These are phyloP conservation scores for Sylvia atricapilla DNA, from an alignment of 2,113 vertebrate species.

Conservation along the genomic window DNA sequence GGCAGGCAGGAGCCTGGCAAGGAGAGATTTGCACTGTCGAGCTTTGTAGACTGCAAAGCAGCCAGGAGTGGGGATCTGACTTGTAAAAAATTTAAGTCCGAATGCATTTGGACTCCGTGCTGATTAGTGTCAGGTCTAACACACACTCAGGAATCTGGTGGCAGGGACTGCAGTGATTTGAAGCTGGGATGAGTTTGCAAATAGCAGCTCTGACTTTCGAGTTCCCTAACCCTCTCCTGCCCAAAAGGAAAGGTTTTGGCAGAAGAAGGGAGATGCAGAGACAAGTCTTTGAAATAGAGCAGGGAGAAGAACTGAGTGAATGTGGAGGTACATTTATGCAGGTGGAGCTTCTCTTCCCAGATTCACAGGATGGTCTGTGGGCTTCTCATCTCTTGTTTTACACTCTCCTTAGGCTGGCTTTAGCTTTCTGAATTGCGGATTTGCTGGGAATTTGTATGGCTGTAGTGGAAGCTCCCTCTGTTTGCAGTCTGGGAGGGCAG, in stretches of 20 bases:
- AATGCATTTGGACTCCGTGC: conserved; percentile 25
- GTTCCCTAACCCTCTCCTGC: not conserved
- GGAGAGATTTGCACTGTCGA: not conserved
- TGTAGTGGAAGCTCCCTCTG: not conserved
- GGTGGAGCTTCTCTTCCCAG: not conserved
- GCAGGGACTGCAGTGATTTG: not conserved
- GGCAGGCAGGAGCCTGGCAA: not conserved
- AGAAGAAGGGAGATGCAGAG: not conserved
- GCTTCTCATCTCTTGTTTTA: not conserved
- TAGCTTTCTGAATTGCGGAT: not conserved
- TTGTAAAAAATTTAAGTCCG: conserved; percentile 38
- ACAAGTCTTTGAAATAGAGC: not conserved
- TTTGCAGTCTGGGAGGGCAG: not conserved
- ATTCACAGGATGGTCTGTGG: not conserved
- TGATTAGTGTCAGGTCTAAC: conserved; percentile 41
- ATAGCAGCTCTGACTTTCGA: not conserved
- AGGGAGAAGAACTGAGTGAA: not conserved
- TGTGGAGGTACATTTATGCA: not conserved
- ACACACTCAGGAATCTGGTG: not conserved
- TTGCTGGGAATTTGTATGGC: not conserved
- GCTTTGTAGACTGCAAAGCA: not conserved
- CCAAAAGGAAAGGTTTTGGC: not conserved
- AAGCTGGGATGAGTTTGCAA: not conserved
- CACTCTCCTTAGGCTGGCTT: not conserved
- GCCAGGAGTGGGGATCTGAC: not conserved